Base-by-base conservation (phyloP, 2,113 vertebrate species). In the Xiphias gladius region DNA sequence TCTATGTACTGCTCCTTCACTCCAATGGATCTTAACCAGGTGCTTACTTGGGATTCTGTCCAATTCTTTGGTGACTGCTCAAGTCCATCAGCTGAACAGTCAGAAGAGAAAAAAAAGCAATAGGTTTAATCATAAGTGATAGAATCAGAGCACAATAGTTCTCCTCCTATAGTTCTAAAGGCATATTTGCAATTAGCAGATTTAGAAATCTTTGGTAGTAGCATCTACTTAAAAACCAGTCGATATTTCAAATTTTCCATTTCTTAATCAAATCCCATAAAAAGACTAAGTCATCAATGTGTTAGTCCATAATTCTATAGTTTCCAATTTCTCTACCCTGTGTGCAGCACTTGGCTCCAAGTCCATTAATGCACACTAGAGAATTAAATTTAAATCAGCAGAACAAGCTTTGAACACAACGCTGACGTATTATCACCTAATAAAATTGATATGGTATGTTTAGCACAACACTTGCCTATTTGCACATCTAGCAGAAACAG, bases 11-110 rank as follows among this genome's bases (percentile, higher is more conserved):
- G 79, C 35, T 95, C 88, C 73, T 97, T 96, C 4, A 97, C 78
- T 69, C 92, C 93, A 39, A 86, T 93, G 0, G 92, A 94, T 57
- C 70, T 85, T 17, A 97, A 89, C 96, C 96, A 97, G 0, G 22
- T 63, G 59, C 86, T 94, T 41, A 97, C 96, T 0, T 96, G 68
- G 35, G 87, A 84, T 89, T 96, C 96, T 26, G 74, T 94, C 96
- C 96, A 97, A 41, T 89, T 39, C 22, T 88, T 63, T 69, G 95
- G 70, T 58, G 92, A 89, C 65, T 90, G 0, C 5, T 90, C 48
- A 75, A 41, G 43, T 80, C 93, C 73, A 14, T 90, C 79, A 87
- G 87, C 89, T 88, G n/a, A 66, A 59, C 10, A 37, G 22, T 32
- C 2, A 41, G 9, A 79, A 76, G 35, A 82, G 2, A 70, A 4